These are phyloP conservation scores for Drosophila koepferae DNA, from an alignment of 2,888 invertebrate genomes.

Conservation along the genomic window DNA sequence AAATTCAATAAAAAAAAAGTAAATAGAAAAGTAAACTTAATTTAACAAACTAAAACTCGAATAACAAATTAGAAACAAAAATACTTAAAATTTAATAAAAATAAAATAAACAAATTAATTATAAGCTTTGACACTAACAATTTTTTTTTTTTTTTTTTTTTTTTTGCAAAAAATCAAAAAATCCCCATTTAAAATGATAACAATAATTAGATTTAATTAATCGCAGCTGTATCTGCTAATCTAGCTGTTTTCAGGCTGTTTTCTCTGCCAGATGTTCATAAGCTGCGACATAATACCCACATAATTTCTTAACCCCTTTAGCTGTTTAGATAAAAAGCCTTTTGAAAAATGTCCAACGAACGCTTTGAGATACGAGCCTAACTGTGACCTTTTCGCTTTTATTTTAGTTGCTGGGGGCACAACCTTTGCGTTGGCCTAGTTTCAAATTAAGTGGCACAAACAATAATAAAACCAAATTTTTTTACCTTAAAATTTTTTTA, in stretches of 20 bases:
- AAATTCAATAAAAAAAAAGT: no score
- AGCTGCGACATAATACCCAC: neutral
- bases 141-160: no score
- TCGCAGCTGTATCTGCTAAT: neutral
- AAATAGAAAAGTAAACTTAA: no score
- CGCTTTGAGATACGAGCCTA: constrained; percentile 9
- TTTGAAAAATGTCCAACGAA: constrained; percentile 13
- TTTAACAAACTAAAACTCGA: neutral
- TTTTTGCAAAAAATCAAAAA: neutral
- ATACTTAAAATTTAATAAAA: neutral
- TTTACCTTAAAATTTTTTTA: constrained; percentile 62
- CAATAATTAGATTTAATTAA: constrained; percentile 3
- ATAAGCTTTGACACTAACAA: no score
- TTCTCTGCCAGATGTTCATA: neutral
- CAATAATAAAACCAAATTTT: constrained; percentile 50
- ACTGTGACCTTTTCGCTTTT: constrained; percentile 31
- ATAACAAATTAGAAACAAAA: neutral
- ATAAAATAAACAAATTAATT: neutral
- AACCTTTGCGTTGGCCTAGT: constrained; percentile 62
- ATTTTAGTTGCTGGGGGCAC: constrained; percentile 24
- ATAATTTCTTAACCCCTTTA: constrained; percentile 5
- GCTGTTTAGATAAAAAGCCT: constrained; percentile 17
- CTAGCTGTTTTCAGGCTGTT: neutral
- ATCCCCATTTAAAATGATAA: neutral
- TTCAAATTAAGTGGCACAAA: constrained; percentile 64